Evolutionary conservation across 2,797 vertebrate genomes (phyloP).

Genomic region (Macrochelys suwanniensis): DNA sequence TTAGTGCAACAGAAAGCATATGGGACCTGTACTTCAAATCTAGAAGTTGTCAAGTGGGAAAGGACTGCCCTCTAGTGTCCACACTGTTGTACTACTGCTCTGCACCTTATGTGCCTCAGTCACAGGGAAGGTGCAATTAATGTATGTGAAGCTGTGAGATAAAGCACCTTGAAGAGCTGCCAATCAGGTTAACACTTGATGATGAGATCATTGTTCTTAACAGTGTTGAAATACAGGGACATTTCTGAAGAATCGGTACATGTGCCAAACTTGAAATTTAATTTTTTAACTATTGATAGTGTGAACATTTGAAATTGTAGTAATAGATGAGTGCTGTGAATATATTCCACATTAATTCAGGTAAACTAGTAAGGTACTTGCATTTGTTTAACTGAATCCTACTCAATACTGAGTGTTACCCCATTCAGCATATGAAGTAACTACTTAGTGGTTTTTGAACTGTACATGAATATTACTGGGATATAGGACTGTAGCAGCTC

Average conservation of each 20-base stretch:
- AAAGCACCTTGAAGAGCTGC: conserved; percentile 79
- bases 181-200: conserved; percentile 52
- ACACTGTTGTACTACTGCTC: conserved; percentile 78
- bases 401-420: conserved; percentile 29
- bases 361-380: conserved; percentile 25
- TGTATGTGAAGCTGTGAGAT: conserved; percentile 23
- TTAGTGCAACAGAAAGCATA: conserved; percentile 4
- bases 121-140: conserved; percentile 65
- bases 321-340: conserved; percentile 60
- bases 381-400: conserved; percentile 38
- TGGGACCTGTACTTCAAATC: conserved; percentile 33
- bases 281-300: conserved; percentile 61
- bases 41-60: conserved; percentile 56
- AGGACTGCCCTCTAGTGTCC: conserved; percentile 77
- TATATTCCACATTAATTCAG: conserved; percentile 56
- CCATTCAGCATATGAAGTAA: conserved; percentile 7
- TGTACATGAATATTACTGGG: conserved; percentile 22
- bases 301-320: conserved; percentile 65
- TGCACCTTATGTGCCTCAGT: conserved; percentile 80
- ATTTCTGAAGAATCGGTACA: conserved; percentile 50
- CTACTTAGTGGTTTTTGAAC: conserved; percentile 36
- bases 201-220: conserved; percentile 48
- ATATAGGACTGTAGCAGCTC: conserved; percentile 48
- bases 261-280: conserved; percentile 74
- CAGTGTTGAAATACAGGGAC: conserved; percentile 62